These are phyloP conservation scores for Eristalis arbustorum DNA, from an alignment of 2,888 invertebrate species.

Conservation along the genomic window DNA sequence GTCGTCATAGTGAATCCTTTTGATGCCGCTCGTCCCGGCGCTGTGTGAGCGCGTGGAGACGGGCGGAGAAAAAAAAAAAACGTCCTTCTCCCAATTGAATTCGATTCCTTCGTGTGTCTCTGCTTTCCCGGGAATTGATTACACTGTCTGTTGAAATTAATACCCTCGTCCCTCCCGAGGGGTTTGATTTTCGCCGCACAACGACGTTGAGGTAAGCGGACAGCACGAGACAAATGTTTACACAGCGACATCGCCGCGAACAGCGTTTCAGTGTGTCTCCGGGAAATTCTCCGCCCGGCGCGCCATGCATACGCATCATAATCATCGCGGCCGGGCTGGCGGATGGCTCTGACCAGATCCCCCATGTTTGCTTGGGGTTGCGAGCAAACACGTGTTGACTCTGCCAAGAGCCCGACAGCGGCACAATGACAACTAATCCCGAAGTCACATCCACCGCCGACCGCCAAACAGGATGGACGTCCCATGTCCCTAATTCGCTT, in stretches of 20 bases:
- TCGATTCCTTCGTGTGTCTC: slow-evolving; percentile 11
- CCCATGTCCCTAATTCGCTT: slow-evolving; percentile 35
- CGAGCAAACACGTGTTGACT: slow-evolving; percentile 26
- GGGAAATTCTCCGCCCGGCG: too few relatives aligned
- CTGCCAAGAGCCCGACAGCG: not conserved
- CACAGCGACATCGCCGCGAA: not conserved
- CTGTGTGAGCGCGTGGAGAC: not conserved
- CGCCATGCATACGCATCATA: slow-evolving; percentile 1
- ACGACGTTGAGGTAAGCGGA: not conserved
- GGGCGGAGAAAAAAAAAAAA: not conserved
- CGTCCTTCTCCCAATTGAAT: slow-evolving; percentile 19
- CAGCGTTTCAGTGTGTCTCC: not conserved
- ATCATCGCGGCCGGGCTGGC: slow-evolving; percentile 1
- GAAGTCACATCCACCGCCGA: slow-evolving; percentile 9
- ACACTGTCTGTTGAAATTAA: slow-evolving; percentile 42
- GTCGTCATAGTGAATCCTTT: slow-evolving; percentile 29
- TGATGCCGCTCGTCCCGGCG: slow-evolving; percentile 4
- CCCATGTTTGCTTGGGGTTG: slow-evolving; percentile 37
- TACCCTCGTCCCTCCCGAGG: not conserved
- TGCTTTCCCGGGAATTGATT: slow-evolving; percentile 36
- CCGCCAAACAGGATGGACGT: slow-evolving; percentile 3
- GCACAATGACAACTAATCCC: slow-evolving; percentile 14
- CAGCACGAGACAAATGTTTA: not conserved
- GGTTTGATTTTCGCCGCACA: slow-evolving; percentile 16
- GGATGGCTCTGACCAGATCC: slow-evolving; percentile 32